phyloP scores from a whole-genome alignment of 2,888 invertebrate species.

The Hyles lineata region DNA sequence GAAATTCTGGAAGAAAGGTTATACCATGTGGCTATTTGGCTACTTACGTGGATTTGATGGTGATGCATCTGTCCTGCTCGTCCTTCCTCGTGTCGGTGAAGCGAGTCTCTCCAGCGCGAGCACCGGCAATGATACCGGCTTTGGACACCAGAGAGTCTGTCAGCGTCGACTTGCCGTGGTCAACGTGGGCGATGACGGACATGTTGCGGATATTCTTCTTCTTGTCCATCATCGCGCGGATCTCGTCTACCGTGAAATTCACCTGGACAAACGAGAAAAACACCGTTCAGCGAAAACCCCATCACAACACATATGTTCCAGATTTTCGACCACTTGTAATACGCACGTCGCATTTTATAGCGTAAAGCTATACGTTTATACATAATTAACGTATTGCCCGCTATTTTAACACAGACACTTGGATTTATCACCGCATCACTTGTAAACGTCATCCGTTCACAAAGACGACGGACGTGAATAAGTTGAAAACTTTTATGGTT shows the following conservation, averaged over 20 bases:
- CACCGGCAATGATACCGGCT: slow-evolving; percentile 99
- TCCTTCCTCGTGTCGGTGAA: slow-evolving; percentile 99
- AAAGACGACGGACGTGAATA: slow-evolving; percentile 65
- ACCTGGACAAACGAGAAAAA: slow-evolving; percentile 89
- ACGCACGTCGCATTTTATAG: slow-evolving; percentile 67
- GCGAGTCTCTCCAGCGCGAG: slow-evolving; percentile 99
- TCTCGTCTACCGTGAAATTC: slow-evolving; percentile 99
- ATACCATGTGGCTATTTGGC: slow-evolving; percentile 54
- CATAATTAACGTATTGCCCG: neutral
- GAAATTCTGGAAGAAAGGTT: slow-evolving; percentile 44
- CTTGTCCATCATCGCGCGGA: slow-evolving; percentile 99
- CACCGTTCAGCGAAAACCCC: slow-evolving; percentile 61
- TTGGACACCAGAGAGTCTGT: slow-evolving; percentile 99
- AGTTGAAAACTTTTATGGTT: slow-evolving; percentile 49
- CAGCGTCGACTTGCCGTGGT: slow-evolving; percentile 99
- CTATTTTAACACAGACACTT: slow-evolving; percentile 50
- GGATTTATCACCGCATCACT: slow-evolving; percentile 60
- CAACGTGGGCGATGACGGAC: slow-evolving; percentile 99
- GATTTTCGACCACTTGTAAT: slow-evolving; percentile 46
- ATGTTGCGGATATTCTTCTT: slow-evolving; percentile 99
- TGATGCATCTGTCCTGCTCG: slow-evolving; percentile 99
- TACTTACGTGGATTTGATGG: slow-evolving; percentile 99
- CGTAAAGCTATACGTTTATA: slow-evolving; percentile 27
- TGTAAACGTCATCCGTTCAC: slow-evolving; percentile 79
- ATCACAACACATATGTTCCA: slow-evolving; percentile 66